Evolutionary conservation across 2,113 vertebrate genomes (phyloP).

Genomic region (Empidonax alnorum): DNA sequence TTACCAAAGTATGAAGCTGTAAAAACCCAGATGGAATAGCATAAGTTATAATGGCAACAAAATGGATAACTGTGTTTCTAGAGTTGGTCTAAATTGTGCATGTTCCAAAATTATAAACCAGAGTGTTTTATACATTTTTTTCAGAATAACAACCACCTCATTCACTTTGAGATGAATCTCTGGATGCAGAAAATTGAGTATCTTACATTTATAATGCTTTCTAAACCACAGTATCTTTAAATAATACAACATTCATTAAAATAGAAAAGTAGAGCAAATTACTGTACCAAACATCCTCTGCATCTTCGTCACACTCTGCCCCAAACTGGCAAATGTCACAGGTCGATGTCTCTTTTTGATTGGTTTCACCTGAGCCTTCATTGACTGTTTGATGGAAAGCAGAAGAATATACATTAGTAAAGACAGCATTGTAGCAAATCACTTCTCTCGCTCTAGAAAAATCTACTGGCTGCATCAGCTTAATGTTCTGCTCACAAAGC

Average conservation of each 20-base stretch:
- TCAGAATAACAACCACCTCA: constrained; percentile 4
- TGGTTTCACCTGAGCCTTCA: constrained; percentile 95
- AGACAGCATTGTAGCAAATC: neutral
- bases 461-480: neutral
- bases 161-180: neutral
- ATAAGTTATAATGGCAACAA: constrained; percentile 54
- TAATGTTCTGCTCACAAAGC: neutral
- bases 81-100: neutral
- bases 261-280: constrained; percentile 58
- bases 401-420: constrained; percentile 27
- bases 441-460: neutral
- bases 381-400: constrained; percentile 80
- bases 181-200: neutral
- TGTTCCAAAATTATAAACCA: constrained; percentile 32
- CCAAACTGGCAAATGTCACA: constrained; percentile 99
- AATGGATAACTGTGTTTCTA: constrained; percentile 21
- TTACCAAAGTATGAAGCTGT: neutral
- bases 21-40: constrained; percentile 51
- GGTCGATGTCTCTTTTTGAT: constrained; percentile 96
- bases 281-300: constrained; percentile 95
- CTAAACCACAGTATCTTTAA: neutral
- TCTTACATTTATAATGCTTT: neutral
- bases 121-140: neutral
- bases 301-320: constrained; percentile 97
- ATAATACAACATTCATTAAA: constrained; percentile 48